Base-by-base conservation (phyloP, 2,888 invertebrate genomes). In the Amiota mariae region DNA sequence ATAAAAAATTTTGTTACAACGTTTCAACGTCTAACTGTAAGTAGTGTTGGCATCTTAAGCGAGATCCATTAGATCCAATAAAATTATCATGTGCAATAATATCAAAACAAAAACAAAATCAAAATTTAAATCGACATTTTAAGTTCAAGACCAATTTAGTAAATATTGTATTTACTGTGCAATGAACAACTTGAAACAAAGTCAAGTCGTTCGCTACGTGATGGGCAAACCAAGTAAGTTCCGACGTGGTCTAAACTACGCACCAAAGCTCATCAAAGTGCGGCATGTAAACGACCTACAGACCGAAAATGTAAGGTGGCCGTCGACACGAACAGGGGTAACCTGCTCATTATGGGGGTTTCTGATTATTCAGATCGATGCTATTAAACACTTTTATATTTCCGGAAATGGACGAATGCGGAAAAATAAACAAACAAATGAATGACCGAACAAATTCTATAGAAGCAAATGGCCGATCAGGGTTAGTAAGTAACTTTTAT, bases 191-290 rank as follows among this genome's bases (percentile, higher is more conserved):
- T 78, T 82, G 82, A 81, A 87, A 83, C 78, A 82, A 83, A 79
- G 81, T 82, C 78, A 86, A 79, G 81, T 82, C 78, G 85, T 79
- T 78, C 81, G 72, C 78, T 78, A 86, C 85, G 85, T 87, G 87
- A 84, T 77, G 76, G 64, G 80, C 82, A 84, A 85, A 75, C 18
- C 51, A 48, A 59, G 59, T 9, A 63, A 36, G 12, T 13, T 67
- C 18, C 18, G 51, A 49, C 24, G 24, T 24, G 24, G 24, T 24
- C 24, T 24, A 24, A 24, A 24, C 24, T 24, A 24, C 24, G 1
- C 24, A 24, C 15, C 12, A 13, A 11, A n/a, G 51, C 49, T 51
- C 67, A 49, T 18, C 20, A 66, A 11, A 48, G 3, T n/a, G 15
- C 63, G 66, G 51, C 66, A 63, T 72, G 72, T 70, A 73, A 75